Evolutionary conservation across 1,140 invertebrate genomes (phyloP).

Genomic region (Philaenus spumarius): DNA sequence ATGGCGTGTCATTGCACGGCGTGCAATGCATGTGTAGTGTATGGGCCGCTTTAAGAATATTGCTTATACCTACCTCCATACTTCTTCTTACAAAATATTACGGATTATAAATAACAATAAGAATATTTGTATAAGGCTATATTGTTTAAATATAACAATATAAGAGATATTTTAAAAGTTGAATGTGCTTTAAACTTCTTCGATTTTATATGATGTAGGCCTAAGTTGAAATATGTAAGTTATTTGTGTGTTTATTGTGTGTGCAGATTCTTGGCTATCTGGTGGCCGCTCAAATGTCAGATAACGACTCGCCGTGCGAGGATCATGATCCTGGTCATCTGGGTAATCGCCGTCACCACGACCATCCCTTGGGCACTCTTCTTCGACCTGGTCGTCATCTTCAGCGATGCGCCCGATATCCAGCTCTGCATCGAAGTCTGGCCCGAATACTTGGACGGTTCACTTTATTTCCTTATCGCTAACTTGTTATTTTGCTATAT

Average conservation of each 20-base stretch:
- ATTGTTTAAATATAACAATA: too few species aligned
- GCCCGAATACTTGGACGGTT: conserved; percentile 70
- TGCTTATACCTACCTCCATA: too few species aligned
- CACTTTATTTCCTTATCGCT: conserved; percentile 81
- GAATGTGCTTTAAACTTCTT: too few species aligned
- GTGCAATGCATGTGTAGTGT: too few species aligned
- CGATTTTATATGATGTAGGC: too few species aligned
- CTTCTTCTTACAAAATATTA: too few species aligned
- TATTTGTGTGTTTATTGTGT: conserved; percentile 13
- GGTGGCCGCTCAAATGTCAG: conserved; percentile 87
- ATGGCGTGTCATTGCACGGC: too few species aligned
- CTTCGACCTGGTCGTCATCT: conserved; percentile 73
- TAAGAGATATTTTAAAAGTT: too few species aligned
- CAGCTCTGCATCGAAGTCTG: conserved; percentile 52
- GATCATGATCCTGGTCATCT: conserved; percentile 84
- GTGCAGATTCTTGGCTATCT: conserved; percentile 92
- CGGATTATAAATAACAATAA: too few species aligned
- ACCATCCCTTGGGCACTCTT: conserved; percentile 86
- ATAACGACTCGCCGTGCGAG: conserved; percentile 79
- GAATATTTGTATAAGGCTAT: too few species aligned
- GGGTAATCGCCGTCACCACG: conserved; percentile 75
- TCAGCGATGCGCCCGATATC: conserved; percentile 59
- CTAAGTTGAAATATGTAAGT: too few species aligned
- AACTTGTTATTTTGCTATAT: conserved; percentile 88
- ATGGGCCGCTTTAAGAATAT: too few species aligned